phyloP scores from a whole-genome alignment of 2,113 vertebrate genomes.

The Nycticryphes semicollaris region DNA sequence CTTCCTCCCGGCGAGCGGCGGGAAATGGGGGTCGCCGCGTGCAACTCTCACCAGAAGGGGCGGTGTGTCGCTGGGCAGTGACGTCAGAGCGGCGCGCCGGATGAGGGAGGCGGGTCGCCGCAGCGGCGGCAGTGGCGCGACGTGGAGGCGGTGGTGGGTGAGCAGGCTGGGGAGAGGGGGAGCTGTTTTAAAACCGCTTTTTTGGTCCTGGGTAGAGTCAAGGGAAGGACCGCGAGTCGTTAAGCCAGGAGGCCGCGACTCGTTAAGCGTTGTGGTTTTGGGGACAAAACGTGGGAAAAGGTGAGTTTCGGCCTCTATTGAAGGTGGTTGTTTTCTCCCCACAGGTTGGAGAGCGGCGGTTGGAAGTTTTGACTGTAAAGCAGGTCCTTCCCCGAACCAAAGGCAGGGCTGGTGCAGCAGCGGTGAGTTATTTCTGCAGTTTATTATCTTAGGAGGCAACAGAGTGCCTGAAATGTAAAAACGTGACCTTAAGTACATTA shows the following conservation, averaged over 20 bases:
- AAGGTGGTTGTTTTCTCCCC: neutral
- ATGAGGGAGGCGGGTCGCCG: neutral
- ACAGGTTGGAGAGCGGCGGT: neutral
- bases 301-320: fast-evolving
- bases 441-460: neutral
- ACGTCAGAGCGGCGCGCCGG: neutral
- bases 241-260: fast-evolving
- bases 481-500: fast-evolving
- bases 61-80: fast-evolving
- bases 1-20: no score
- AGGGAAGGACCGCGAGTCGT: no score
- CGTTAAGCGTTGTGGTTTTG: fast-evolving
- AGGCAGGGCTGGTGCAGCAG: neutral
- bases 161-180: neutral
- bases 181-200: no score
- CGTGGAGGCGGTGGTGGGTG: no score
- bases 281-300: neutral
- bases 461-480: fast-evolving
- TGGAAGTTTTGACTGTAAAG: neutral
- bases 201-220: no score
- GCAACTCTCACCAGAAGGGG: neutral
- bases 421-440: neutral
- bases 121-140: fast-evolving
- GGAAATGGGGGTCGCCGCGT: neutral
- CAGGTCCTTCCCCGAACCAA: neutral